Base-by-base conservation (phyloP, 2,888 invertebrate genomes). In the Xestia xanthographa region DNA sequence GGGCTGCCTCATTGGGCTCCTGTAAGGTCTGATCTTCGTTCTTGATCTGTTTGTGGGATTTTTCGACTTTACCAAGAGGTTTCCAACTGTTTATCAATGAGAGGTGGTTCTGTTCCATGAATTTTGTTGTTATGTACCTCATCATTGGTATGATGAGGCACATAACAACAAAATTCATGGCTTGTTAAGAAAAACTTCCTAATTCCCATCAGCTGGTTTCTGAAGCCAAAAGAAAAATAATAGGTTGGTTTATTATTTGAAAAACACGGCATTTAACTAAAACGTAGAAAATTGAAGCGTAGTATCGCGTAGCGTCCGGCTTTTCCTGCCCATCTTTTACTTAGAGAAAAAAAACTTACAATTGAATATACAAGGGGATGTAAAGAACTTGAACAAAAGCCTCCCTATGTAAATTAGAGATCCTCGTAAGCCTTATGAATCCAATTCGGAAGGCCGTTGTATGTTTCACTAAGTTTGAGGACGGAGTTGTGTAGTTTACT, bases 351-450 rank as follows among this genome's bases (percentile, higher is more conserved):
- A 67, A 53, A 74, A 80, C 75, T 79, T 69, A 73, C 70, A 80
- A 77, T 80, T 79, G 75, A 78, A 80, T 80, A 79, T 66, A 75
- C 66, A 80, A 80, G 43, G 66, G 68, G 63, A 77, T 67, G 58
- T 45, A 80, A 85, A 83, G 72, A 87, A 81, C 71, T 85, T 72
- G 26, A 81, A 86, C 82, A 82, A 82, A 86, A 85, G 81, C 77
- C 80, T 85, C 72, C 77, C 75, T 85, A 80, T 87, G 87, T 80
- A 88, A 85, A 87, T 87, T 82, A 82, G 75, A 76, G 70, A 56
- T 82, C 63, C 58, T 73, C 67, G 66, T 73, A 82, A 84, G 80
- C 78, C 85, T 83, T 84, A 77, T 79, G 72, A 83, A 86, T 88
- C 83, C 83, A 82, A 88, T 88, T 82, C 81, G 45, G 50, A 68